Conservation (phyloP, 2,113 vertebrate genomes). For the Hyaena hyaena region DNA sequence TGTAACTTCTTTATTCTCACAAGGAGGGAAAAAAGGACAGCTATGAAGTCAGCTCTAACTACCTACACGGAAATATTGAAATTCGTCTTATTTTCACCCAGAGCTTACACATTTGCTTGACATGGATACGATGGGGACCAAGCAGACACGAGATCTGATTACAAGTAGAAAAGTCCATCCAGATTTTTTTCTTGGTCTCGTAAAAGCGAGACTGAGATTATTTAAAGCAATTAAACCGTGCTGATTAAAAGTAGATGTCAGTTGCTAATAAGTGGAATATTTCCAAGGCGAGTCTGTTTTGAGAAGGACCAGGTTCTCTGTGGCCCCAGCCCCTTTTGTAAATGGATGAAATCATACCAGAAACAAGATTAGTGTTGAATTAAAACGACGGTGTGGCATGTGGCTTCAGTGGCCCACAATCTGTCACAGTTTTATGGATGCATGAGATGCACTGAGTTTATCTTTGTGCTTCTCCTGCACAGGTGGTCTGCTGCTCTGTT, state of each 20-base stretch:
- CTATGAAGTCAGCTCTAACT: background rate
- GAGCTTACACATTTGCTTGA: background rate
- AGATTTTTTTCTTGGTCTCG: background rate
- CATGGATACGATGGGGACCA: background rate
- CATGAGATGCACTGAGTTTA: background rate
- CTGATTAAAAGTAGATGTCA: constrained; percentile 61
- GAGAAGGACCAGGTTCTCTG: constrained; percentile 66
- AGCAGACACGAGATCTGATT: background rate
- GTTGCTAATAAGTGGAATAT: constrained; percentile 53
- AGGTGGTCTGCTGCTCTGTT: background rate
- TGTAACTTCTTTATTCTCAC: background rate
- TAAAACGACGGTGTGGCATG: constrained; percentile 69
- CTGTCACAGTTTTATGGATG: constrained; percentile 25
- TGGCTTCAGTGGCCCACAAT: constrained; percentile 72
- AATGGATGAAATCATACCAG: constrained; percentile 73
- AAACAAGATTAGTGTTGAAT: constrained; percentile 75
- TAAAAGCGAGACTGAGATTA: background rate
- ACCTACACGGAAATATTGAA: background rate
- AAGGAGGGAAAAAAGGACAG: background rate
- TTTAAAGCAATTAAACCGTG: constrained; percentile 51
- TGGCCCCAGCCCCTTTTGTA: constrained; percentile 52
- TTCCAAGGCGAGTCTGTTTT: constrained; percentile 61
- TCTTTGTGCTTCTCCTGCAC: background rate
- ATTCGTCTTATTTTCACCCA: background rate
- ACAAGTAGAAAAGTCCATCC: background rate